Conservation (phyloP, 2,797 vertebrate genomes). For the Fistularia commersonii region DNA sequence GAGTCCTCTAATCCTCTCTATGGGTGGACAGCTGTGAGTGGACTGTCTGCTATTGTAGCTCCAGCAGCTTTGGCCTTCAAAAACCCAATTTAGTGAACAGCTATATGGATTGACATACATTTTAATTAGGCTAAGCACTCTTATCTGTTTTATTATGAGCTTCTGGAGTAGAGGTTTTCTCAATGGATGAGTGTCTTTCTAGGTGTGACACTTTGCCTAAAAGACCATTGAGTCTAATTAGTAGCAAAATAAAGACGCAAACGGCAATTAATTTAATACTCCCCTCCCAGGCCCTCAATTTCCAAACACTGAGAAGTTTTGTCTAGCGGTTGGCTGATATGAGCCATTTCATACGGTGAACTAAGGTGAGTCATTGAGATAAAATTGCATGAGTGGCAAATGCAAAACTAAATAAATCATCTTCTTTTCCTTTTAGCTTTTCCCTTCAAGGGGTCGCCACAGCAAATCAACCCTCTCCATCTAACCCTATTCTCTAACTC, state of each 20-base stretch:
- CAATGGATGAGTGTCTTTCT: constrained; percentile 21
- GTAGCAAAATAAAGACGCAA: no score
- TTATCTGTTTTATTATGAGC: constrained; percentile 43
- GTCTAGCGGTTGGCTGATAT: no score
- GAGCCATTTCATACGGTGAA: no score
- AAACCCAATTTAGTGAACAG: constrained; percentile 33
- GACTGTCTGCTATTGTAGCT: constrained; percentile 39
- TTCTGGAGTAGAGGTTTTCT: constrained; percentile 14
- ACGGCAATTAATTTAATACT: no score
- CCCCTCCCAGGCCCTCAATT: no score
- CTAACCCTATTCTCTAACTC: no score
- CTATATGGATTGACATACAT: constrained; percentile 30
- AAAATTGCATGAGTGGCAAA: no score
- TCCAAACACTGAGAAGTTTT: neutral
- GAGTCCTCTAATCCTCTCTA: constrained; percentile 54
- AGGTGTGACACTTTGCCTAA: constrained; percentile 24
- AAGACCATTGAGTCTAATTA: constrained; percentile 9
- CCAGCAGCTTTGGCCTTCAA: constrained; percentile 24
- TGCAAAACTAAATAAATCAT: no score
- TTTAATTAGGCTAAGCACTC: constrained; percentile 43
- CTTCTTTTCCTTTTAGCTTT: no score
- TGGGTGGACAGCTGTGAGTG: constrained; percentile 51
- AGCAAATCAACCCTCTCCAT: no score
- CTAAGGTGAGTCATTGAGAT: no score
- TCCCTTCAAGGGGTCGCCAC: no score